phyloP scores from a whole-genome alignment of 2,113 vertebrate genomes.

The Pluvianellus socialis region DNA sequence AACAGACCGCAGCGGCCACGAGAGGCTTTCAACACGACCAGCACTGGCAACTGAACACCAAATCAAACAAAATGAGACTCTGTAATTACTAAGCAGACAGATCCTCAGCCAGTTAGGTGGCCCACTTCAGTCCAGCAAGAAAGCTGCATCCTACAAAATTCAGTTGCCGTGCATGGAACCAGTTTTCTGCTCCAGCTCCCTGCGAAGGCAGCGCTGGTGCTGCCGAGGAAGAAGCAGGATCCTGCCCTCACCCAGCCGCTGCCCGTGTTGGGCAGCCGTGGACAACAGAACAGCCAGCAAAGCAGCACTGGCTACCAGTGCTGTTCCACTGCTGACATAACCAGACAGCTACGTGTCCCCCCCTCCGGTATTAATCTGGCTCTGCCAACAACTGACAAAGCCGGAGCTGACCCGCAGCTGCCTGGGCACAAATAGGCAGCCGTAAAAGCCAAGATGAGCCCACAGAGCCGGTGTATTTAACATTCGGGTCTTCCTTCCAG shows the following conservation, averaged over 20 bases:
- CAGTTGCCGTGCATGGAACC: neutral
- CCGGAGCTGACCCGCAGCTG: neutral
- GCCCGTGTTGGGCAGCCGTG: neutral
- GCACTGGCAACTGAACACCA: neutral
- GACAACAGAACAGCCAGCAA: neutral
- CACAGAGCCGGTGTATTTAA: neutral
- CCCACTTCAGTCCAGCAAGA: neutral
- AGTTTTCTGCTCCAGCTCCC: neutral
- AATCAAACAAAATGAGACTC: neutral
- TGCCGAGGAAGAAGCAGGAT: neutral
- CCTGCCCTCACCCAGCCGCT: neutral
- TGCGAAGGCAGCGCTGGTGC: accelerated
- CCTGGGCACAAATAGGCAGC: neutral
- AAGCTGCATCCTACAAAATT: neutral
- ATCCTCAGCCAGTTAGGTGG: neutral
- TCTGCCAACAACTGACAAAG: neutral
- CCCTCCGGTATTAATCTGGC: neutral
- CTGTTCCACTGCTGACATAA: neutral
- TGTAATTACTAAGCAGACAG: neutral
- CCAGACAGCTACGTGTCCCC: neutral
- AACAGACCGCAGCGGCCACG: accelerated
- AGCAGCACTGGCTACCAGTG: neutral
- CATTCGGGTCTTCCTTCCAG: neutral
- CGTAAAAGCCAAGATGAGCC: neutral
- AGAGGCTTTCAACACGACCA: neutral